A percentile compares a stretch with the other conserved stretches of the same genome.
Evolutionary conservation across 1,140 invertebrate species (phyloP).

Genomic region (Drosophila cardini): DNA sequence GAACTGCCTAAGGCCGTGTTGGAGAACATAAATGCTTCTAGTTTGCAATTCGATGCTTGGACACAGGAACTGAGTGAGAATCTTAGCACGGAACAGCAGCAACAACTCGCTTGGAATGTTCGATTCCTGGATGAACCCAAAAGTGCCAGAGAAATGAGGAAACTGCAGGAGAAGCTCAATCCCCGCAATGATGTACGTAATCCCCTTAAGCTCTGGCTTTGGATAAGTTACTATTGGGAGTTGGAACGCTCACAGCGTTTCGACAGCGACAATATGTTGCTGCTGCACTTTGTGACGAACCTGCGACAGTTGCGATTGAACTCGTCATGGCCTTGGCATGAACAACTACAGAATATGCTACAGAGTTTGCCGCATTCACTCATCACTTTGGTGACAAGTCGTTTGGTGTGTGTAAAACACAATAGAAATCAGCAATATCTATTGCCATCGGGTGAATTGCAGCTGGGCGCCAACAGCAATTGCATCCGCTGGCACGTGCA

Average conservation of each 20-base stretch:
- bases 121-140: slow-evolving; percentile 24
- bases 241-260: slow-evolving; percentile 10
- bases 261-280: slow-evolving; percentile 8
- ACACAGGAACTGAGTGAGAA: slow-evolving; percentile 27
- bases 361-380: slow-evolving; percentile 50
- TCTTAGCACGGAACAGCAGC: slow-evolving; percentile 19
- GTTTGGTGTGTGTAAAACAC: slow-evolving; percentile 55
- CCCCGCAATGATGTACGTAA: slow-evolving; percentile 39
- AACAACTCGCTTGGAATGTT: slow-evolving; percentile 54
- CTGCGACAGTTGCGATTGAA: slow-evolving; percentile 19
- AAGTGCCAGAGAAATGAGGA: background rate
- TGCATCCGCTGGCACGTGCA: slow-evolving; percentile 57
- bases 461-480: slow-evolving; percentile 52
- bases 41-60: slow-evolving; percentile 45
- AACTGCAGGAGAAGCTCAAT: slow-evolving; percentile 33
- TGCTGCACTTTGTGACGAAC: slow-evolving; percentile 45
- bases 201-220: slow-evolving; percentile 35
- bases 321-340: background rate
- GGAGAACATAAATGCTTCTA: slow-evolving; percentile 15
- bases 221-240: slow-evolving; percentile 59
- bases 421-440: slow-evolving; percentile 40
- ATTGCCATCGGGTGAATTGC: slow-evolving; percentile 12
- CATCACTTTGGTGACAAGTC: slow-evolving; percentile 26
- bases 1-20: slow-evolving; percentile 6
- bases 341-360: slow-evolving; percentile 57